Evolutionary conservation across 1,140 invertebrate species (phyloP).

Genomic region (Apis mellifera): Amel_HAv3.1 CM009938.2:5448501-5449000

Average conservation of each 20-base stretch:
- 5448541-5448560: no score
- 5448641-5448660: no score
- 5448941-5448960: conserved; percentile 37
- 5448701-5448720: neutral
- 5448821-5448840: conserved; percentile 60
- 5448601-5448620: no score
- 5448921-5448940: conserved; percentile 52
- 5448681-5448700: neutral
- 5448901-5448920: conserved; percentile 66
- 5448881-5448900: conserved; percentile 64
- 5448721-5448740: neutral
- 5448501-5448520: no score
- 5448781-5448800: conserved; percentile 26
- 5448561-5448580: no score
- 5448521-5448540: no score
- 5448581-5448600: no score
- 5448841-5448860: conserved; percentile 53
- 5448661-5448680: no score
- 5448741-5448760: conserved; percentile 9
- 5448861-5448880: conserved; percentile 57
- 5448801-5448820: conserved; percentile 31
- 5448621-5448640: no score
- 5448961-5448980: conserved; percentile 26
- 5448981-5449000: conserved; percentile 42
- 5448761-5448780: conserved; percentile 30